Evolutionary conservation across 2,888 invertebrate species (phyloP).

Genomic region (Aporophyla lueneburgensis): DNA sequence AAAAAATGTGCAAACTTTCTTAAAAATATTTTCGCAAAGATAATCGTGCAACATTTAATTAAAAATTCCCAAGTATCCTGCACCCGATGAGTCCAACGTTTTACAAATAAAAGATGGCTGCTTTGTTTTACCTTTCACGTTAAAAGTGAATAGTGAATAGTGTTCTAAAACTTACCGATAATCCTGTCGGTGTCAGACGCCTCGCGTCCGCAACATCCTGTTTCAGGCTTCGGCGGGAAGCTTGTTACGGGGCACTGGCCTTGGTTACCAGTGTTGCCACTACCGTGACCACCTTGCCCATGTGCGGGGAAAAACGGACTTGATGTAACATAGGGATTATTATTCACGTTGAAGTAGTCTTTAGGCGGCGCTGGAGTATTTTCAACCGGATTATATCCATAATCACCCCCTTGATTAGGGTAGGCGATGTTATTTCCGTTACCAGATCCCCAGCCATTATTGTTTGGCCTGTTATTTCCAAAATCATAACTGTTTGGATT

Average conservation of each 20-base stretch:
- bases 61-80: slow-evolving; percentile 45
- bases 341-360: slow-evolving; percentile 54
- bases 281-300: slow-evolving; percentile 28
- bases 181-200: slow-evolving; percentile 78
- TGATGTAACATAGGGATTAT: slow-evolving; percentile 55
- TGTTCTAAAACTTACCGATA: slow-evolving; percentile 75
- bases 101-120: slow-evolving; percentile 55
- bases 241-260: slow-evolving; percentile 78
- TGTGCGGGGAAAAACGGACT: slow-evolving; percentile 44
- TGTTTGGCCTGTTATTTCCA: slow-evolving; percentile 26
- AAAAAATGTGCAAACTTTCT: background rate
- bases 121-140: slow-evolving; percentile 63
- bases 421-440: slow-evolving; percentile 39
- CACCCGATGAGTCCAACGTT: slow-evolving; percentile 40
- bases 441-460: slow-evolving; percentile 43
- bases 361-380: slow-evolving; percentile 17
- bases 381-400: slow-evolving; percentile 16
- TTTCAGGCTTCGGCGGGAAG: slow-evolving; percentile 78
- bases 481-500: slow-evolving; percentile 18
- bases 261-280: slow-evolving; percentile 39
- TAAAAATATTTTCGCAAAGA: slow-evolving; percentile 1
- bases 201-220: slow-evolving; percentile 84
- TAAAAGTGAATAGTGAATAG: slow-evolving; percentile 56
- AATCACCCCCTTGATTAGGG: slow-evolving; percentile 23
- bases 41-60: slow-evolving; percentile 46